Percentiles rank a stretch among this genome's conserved stretches.
Evolutionary conservation across 1,140 invertebrate genomes (phyloP).

Genomic region (Lepidurus couesii): DNA sequence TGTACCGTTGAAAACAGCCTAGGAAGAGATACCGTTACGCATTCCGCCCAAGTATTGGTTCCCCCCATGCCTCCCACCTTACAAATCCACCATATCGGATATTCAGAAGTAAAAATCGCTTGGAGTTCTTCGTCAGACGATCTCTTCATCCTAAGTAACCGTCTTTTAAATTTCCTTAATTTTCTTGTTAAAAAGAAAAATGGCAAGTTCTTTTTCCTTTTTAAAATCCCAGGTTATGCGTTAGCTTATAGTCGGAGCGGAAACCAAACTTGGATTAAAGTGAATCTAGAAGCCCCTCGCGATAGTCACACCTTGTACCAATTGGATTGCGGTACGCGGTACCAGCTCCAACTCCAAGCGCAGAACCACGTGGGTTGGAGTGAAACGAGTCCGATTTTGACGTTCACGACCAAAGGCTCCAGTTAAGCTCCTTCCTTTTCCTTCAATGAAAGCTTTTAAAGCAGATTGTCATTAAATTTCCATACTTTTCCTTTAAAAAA

Average conservation of each 20-base stretch:
- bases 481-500: neutral
- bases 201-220: neutral
- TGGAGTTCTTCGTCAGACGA: neutral
- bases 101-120: neutral
- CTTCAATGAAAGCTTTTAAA: neutral
- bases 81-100: neutral
- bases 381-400: constrained; percentile 22
- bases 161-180: neutral
- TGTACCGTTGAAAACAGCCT: neutral
- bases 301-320: neutral
- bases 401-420: constrained; percentile 26
- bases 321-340: constrained; percentile 30
- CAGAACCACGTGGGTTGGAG: constrained; percentile 28
- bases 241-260: neutral
- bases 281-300: neutral
- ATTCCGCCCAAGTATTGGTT: neutral
- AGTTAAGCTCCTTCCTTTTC: neutral
- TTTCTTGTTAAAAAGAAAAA: neutral
- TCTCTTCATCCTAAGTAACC: neutral
- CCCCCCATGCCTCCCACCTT: neutral
- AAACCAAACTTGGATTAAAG: neutral
- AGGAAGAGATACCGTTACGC: neutral
- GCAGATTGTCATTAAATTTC: neutral
- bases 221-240: neutral
- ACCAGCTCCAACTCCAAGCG: constrained; percentile 32